Evolutionary conservation across 1,140 invertebrate genomes (phyloP), one percentile per base, ranked within the genome.

Genomic region (Meloidogyne chitwoodi): DNA sequence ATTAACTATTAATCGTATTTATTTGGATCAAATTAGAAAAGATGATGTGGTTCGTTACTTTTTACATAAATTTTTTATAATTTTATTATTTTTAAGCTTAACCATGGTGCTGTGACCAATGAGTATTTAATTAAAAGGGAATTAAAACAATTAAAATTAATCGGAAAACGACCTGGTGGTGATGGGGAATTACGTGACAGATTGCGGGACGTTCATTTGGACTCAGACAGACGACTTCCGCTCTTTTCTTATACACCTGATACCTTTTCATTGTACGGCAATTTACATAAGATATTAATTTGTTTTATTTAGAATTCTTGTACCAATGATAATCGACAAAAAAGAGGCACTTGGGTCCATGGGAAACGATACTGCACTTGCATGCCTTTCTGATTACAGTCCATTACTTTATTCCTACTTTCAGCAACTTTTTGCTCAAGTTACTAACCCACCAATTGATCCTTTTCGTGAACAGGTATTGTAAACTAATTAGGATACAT

Each of bases 371-470:
- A 93, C 94, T 0, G 96, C 96, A 0, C 88, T 99, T 11, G 96
- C 96, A 10, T 98, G 96, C 85, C 90, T 99, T 11, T 98, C 96
- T 5, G 89, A 92, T 82, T 98, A 94, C 89, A 93, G 95, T 86
- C 96, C 96, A 1, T 88, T 97, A 65, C 90, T 93, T 0, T 99
- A 96, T 88, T 94, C 95, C 80, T 99, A 99, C 88, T 99, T 99
- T 89, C 98, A 99, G 87, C 96, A 99, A 88, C 89, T 98, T n/a
- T 99, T 99, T 89, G 96, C 96, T 29, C 96, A 99, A 90, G 96
- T 98, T 64, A 99, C 96, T 77, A 99, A 99, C 90, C 96, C 96
- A n/a, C 96, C 96, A 5, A 98, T 99, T 80, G 96, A 99, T 91
- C 96, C 96, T 56, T 98, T 99, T 90, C 92, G 96, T 82, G 96